Evolutionary conservation across 2,113 vertebrate species (phyloP).

Genomic region (Oryzias curvinotus): DNA sequence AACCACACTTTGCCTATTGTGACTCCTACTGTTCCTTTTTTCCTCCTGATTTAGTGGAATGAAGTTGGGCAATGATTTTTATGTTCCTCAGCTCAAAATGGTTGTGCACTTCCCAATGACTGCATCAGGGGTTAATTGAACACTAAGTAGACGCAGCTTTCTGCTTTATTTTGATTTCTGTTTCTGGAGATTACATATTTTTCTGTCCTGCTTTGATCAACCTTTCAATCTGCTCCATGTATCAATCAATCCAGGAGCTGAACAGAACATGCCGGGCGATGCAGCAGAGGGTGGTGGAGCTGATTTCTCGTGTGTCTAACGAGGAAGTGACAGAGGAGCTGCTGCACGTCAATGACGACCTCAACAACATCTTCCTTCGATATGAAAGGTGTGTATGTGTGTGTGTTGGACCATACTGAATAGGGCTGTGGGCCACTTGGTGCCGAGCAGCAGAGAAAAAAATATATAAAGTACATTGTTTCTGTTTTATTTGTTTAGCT

Average conservation of each 20-base stretch:
- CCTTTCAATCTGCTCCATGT: constrained; percentile 2
- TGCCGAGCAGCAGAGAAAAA: background rate
- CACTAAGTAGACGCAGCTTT: background rate
- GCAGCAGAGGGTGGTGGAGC: constrained; percentile 96
- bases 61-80: background rate
- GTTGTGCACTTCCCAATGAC: background rate
- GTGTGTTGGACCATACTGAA: background rate
- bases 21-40: background rate
- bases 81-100: background rate
- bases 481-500: background rate
- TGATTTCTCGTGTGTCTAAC: constrained; percentile 94
- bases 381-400: constrained; percentile 86
- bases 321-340: constrained; percentile 97
- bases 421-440: background rate
- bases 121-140: background rate
- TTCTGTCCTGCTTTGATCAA: background rate
- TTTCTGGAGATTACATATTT: background rate
- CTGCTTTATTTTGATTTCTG: background rate
- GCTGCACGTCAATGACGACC: constrained; percentile 93
- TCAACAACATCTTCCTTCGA: constrained; percentile 97
- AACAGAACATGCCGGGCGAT: constrained; percentile 97
- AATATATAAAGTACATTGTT: no score
- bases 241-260: constrained; percentile 78
- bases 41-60: background rate
- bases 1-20: background rate